Base-by-base conservation (phyloP, 2,888 invertebrate species). In the Silvanus unidentatus region DNA sequence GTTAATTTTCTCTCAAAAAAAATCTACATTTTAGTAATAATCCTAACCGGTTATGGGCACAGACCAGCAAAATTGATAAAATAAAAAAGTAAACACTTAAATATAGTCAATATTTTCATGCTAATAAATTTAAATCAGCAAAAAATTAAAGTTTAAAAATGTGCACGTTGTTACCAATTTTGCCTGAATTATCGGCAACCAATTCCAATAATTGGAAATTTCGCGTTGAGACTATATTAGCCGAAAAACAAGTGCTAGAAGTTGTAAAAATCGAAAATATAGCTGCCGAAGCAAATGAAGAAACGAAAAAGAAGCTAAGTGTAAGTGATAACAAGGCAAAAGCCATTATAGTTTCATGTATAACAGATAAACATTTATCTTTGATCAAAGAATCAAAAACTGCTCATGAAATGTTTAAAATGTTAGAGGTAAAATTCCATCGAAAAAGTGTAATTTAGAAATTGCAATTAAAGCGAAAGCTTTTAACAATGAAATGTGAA, bases 361-460 rank as follows among this genome's bases (percentile, higher is more conserved):
- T 56, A 14, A 46, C 49, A 10, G 57, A 57, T 34, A 57, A 55
- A 47, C 52, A 57, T 38, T 39, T 59, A 11, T 53, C 57, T 13
- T 35, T 48, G 6, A 40, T 59, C 11, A 57, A 55, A 48, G 54
- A 54, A 44, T 22, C 52, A 27, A 53, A 43, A 41, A 53, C 47
- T 15, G 43, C 49, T 16, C 42, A 50, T 29, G 37, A 46, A 35
- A 55, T 54, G 58, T 39, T 51, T 16, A 43, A 38, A 37, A n/a
- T 40, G 6, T 42, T 55, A 16, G 42, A 53, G 41, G 51, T 44
- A 48, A 47, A 50, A 2, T 56, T 56, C 34, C 42, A 53, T 46
- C 47, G 51, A 43, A 57, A 52, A 49, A 57, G 54, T 40, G 44
- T 47, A 2, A 47, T 53, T 30, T 47, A 49, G 1, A 57, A 58